phyloP scores from a whole-genome alignment of 2,888 invertebrate species.

The Dolichomitus sp. region DNA sequence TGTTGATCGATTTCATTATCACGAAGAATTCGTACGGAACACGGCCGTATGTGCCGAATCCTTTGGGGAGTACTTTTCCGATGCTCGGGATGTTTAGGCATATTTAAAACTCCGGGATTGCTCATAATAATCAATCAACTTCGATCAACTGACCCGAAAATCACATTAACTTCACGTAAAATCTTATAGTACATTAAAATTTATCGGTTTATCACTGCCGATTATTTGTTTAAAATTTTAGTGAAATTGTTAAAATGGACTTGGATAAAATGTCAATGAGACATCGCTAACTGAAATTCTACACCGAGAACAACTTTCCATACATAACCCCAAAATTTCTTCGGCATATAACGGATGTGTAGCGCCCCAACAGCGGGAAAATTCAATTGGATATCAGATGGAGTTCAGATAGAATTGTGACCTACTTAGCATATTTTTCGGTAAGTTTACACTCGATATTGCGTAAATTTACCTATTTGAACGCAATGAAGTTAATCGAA shows the following conservation, averaged over 20 bases:
- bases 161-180: not conserved
- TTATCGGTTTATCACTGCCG: not conserved
- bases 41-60: conserved; percentile 75
- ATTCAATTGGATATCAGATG: not conserved
- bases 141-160: not conserved
- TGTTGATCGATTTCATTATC: conserved; percentile 81
- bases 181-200: not conserved
- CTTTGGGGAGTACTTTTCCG: conserved; percentile 54
- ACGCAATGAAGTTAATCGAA: too few relatives aligned
- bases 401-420: too few relatives aligned
- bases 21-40: conserved; percentile 80
- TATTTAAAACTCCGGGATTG: conserved; percentile 37
- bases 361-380: conserved; percentile 48
- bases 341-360: conserved; percentile 29
- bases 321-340: conserved; percentile 57
- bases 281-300: conserved; percentile 22
- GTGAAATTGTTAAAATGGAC: not conserved
- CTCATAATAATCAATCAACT: conserved; percentile 41
- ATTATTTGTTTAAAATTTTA: not conserved
- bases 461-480: too few relatives aligned
- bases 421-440: too few relatives aligned
- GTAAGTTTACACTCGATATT: too few relatives aligned
- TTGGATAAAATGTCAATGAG: conserved; percentile 25
- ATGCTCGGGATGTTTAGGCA: conserved; percentile 49
- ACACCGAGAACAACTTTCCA: conserved; percentile 30